Evolutionary conservation across 35 echinoderm and acorn worm species (phyloP).

Genomic region (Anneissia japonica): DNA sequence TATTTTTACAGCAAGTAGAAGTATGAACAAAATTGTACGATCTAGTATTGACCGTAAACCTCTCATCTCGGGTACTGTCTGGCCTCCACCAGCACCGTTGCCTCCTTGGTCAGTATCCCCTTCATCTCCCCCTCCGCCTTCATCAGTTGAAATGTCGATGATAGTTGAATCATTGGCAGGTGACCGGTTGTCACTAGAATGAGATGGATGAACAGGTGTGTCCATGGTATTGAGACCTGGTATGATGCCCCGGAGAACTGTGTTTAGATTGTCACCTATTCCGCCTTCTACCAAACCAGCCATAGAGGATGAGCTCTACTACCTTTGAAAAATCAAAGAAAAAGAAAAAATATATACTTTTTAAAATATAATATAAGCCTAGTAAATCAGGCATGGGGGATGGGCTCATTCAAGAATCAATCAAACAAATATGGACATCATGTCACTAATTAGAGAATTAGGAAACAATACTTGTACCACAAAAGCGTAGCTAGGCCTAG

Average conservation of each 20-base stretch:
- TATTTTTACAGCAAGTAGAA: constrained; percentile 46
- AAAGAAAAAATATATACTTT: no score
- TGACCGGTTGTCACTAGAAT: neutral
- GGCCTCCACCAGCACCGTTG: neutral
- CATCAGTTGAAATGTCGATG: constrained; percentile 11
- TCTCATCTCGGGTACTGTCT: constrained; percentile 4
- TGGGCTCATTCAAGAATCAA: no score
- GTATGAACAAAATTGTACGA: constrained; percentile 21
- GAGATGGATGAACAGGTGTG: constrained; percentile 9
- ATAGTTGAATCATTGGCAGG: constrained; percentile 17
- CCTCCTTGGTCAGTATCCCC: neutral
- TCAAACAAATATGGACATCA: no score
- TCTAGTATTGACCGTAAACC: constrained; percentile 29
- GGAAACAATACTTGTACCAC: no score
- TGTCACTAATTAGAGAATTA: no score
- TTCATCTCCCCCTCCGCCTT: neutral
- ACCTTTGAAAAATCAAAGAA: no score
- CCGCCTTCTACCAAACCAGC: constrained; percentile 12
- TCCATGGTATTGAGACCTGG: constrained; percentile 65
- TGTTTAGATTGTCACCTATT: constrained; percentile 14
- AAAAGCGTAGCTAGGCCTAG: no score
- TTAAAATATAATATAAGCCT: no score
- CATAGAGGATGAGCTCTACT: no score
- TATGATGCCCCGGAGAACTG: constrained; percentile 35
- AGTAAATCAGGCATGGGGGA: no score